Percentiles rank a stretch among this genome's conserved stretches.
These are phyloP conservation scores for Lycaena phlaeas DNA, from an alignment of 2,888 invertebrate species.

Conservation along the genomic window DNA sequence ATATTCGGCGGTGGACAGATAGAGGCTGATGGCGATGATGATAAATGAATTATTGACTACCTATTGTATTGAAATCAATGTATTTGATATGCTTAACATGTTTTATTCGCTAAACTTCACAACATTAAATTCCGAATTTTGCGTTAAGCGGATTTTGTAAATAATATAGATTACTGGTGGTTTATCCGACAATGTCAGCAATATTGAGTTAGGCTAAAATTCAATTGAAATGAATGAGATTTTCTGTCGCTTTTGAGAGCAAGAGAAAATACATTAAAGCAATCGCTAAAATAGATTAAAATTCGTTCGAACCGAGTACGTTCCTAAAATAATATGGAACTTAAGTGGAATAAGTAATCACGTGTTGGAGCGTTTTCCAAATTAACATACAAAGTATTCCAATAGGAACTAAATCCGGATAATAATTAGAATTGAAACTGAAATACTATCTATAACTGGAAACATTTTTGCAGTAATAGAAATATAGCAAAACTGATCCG, in stretches of 20 bases:
- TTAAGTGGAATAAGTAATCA: not conserved
- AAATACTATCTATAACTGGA: too few species aligned
- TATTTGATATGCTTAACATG: too few species aligned
- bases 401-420: not conserved
- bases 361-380: not conserved
- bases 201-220: constrained; percentile 5
- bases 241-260: constrained; percentile 2
- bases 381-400: not conserved
- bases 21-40: too few species aligned
- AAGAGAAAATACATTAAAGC: constrained; percentile 5
- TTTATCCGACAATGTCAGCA: not conserved
- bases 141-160: not conserved
- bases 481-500: too few species aligned
- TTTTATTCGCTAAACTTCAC: too few species aligned
- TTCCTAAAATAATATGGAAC: not conserved
- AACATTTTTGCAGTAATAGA: too few species aligned
- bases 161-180: not conserved
- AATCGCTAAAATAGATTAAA: constrained; percentile 4
- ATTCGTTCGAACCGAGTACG: not conserved
- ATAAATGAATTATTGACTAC: too few species aligned
- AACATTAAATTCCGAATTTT: too few species aligned
- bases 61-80: too few species aligned
- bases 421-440: too few species aligned
- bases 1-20: too few species aligned
- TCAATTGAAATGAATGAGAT: constrained; percentile 5